Evolutionary conservation across 23 tunicate genomes (phyloP).

Genomic region (Halocynthia roretzi): DNA sequence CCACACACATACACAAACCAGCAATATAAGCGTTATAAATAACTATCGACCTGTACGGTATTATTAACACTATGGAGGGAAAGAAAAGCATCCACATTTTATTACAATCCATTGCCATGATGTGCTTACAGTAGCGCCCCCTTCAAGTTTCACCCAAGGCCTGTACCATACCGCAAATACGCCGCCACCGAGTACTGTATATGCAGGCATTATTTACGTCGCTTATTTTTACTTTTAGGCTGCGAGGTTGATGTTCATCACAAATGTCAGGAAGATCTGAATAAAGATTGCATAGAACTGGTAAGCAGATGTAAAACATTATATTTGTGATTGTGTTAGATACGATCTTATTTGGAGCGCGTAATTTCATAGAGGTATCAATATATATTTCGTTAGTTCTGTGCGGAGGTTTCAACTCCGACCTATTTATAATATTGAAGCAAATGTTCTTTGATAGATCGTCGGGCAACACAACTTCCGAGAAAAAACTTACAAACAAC

Average conservation of each 20-base stretch:
- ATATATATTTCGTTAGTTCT: no score
- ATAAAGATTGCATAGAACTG: slow-evolving; percentile 75
- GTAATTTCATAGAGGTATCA: background rate
- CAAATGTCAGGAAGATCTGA: slow-evolving; percentile 82
- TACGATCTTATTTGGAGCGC: background rate
- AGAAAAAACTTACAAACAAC: slow-evolving; percentile 65
- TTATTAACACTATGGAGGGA: no score
- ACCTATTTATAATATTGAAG: background rate
- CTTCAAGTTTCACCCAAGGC: no score
- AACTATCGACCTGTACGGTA: no score
- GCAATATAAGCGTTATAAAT: no score
- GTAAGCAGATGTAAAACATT: slow-evolving; percentile 29
- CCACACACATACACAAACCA: no score
- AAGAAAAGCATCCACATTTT: no score
- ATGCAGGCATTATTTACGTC: no score
- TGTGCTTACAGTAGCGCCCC: no score
- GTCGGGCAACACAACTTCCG: slow-evolving; percentile 81
- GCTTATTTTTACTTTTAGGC: slow-evolving; percentile 25
- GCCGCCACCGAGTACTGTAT: no score
- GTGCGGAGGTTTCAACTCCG: background rate
- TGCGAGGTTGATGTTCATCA: slow-evolving; percentile 86
- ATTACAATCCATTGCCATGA: no score
- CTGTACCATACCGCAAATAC: no score
- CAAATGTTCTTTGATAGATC: slow-evolving; percentile 24
- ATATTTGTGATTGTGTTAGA: background rate